phyloP scores from a whole-genome alignment of 1,140 invertebrate genomes.

The Saccostrea glomerata region DNA sequence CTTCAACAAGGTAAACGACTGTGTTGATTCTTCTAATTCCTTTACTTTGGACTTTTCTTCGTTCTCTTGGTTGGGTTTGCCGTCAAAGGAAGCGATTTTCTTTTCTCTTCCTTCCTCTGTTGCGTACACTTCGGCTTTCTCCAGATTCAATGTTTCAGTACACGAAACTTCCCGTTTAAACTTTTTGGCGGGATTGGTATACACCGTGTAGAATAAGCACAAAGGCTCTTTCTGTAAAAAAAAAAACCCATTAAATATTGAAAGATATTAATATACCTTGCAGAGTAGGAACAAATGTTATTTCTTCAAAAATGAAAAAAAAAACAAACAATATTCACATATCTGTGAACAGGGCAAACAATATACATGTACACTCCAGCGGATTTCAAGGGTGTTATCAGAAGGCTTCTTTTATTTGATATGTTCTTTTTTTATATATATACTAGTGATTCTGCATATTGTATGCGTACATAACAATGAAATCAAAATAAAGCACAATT shows the following conservation, averaged over 20 bases:
- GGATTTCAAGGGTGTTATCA: too few species aligned
- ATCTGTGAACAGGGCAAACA: too few species aligned
- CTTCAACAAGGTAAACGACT: not conserved
- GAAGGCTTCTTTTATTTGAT: too few species aligned
- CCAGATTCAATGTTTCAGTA: conserved; percentile 34
- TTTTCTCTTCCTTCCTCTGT: not conserved
- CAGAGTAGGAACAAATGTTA: too few species aligned
- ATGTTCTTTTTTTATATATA: too few species aligned
- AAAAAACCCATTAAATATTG: not conserved
- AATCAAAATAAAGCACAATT: too few species aligned
- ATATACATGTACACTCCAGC: too few species aligned
- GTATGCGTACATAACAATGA: too few species aligned
- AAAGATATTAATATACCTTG: too few species aligned
- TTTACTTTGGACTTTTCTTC: not conserved
- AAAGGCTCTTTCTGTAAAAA: conserved; percentile 53
- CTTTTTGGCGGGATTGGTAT: conserved; percentile 53
- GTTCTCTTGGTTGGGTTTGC: not conserved
- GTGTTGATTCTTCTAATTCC: not conserved
- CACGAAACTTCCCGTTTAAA: conserved; percentile 34
- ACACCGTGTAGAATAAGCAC: conserved; percentile 49
- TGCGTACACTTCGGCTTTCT: not conserved
- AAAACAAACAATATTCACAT: too few species aligned
- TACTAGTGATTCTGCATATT: too few species aligned
- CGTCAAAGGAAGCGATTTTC: not conserved
- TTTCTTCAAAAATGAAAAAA: too few species aligned